phyloP scores from a whole-genome alignment of 2,888 invertebrate species.

The Tipula lateralis region DNA sequence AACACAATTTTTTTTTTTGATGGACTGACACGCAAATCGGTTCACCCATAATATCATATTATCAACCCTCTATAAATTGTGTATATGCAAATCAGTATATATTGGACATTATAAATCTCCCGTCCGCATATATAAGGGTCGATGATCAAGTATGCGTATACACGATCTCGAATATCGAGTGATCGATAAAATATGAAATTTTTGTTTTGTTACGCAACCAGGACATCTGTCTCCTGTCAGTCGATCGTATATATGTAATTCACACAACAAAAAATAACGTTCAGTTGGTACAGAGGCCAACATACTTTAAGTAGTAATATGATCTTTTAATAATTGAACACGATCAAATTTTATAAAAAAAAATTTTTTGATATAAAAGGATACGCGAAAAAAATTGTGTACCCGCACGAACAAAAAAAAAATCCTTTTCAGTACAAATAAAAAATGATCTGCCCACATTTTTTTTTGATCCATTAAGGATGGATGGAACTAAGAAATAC shows the following conservation, averaged over 20 bases:
- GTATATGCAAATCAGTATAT: neutral
- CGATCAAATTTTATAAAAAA: neutral
- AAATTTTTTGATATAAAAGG: neutral
- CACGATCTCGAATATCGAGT: neutral
- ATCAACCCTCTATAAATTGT: neutral
- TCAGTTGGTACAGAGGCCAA: slow-evolving; percentile 4
- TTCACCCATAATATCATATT: neutral
- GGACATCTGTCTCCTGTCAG: slow-evolving; percentile 27
- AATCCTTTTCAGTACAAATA: slow-evolving; percentile 27
- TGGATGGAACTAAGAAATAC: slow-evolving; percentile 27
- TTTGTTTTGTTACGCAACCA: neutral
- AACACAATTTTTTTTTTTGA: neutral
- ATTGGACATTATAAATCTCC: neutral
- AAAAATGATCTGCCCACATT: slow-evolving; percentile 28
- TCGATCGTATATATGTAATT: slow-evolving; percentile 25
- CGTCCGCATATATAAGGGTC: neutral
- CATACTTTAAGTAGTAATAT: slow-evolving; percentile 26
- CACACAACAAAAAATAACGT: slow-evolving; percentile 19
- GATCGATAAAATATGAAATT: neutral
- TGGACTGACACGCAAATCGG: neutral
- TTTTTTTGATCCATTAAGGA: slow-evolving; percentile 20
- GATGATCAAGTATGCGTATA: neutral
- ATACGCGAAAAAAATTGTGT: slow-evolving; percentile 27
- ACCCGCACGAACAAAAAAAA: slow-evolving; percentile 24
- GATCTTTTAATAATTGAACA: slow-evolving; percentile 27